These are phyloP conservation scores for Ericerus pela DNA, from an alignment of 1,140 invertebrate genomes.

Conservation along the genomic window DNA sequence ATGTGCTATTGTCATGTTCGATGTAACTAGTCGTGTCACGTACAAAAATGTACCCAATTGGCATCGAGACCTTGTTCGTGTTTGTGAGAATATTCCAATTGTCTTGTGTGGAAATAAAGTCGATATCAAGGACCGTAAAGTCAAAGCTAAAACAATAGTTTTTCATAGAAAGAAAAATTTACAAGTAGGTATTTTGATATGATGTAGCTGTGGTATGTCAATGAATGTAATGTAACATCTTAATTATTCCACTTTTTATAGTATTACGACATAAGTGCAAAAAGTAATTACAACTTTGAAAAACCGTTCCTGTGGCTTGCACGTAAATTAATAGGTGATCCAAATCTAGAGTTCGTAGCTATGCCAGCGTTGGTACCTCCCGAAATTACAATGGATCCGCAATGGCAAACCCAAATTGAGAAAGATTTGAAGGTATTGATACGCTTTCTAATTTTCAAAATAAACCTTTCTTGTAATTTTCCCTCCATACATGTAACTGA, in stretches of 20 bases:
- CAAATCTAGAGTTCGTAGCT: constrained; percentile 96
- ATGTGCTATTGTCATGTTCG: constrained; percentile 99
- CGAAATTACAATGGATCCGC: constrained; percentile 95
- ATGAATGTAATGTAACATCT: background rate
- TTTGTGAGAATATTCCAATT: constrained; percentile 99
- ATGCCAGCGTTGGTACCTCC: constrained; percentile 97
- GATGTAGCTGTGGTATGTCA: background rate
- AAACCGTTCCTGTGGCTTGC: constrained; percentile 99
- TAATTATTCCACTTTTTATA: constrained; percentile 40
- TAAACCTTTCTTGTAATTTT: too few relatives aligned
- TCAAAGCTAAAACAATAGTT: constrained; percentile 98
- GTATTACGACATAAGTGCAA: constrained; percentile 99
- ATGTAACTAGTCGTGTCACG: constrained; percentile 96
- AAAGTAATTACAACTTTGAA: constrained; percentile 99
- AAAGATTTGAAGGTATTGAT: constrained; percentile 73
- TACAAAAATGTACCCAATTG: constrained; percentile 99
- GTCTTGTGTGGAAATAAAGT: constrained; percentile 96
- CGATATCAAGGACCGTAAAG: constrained; percentile 99
- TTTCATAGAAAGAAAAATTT: constrained; percentile 99
- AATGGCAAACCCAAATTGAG: constrained; percentile 90
- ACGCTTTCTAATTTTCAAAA: too few relatives aligned
- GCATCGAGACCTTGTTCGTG: constrained; percentile 94
- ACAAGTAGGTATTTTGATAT: constrained; percentile 48
- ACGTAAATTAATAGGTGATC: constrained; percentile 93
- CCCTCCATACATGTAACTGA: too few relatives aligned